phyloP scores from a whole-genome alignment of 2,888 invertebrate genomes.

The Drosophila differens region DNA sequence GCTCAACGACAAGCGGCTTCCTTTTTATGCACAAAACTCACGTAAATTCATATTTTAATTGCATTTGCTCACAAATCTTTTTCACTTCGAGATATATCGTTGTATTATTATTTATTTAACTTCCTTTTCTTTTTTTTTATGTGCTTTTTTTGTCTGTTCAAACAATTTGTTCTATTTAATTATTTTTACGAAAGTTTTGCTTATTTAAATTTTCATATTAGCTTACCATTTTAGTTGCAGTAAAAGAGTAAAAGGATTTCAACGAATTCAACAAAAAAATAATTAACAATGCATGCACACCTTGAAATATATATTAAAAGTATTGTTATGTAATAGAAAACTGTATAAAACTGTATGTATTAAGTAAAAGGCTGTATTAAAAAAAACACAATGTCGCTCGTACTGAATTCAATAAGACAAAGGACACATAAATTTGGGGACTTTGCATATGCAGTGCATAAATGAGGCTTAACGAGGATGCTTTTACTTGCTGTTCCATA shows the following conservation, averaged over 20 bases:
- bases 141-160: constrained; percentile 30
- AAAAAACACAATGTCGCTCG: not conserved
- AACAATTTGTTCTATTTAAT: constrained; percentile 24
- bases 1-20: constrained; percentile 42
- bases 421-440: constrained; percentile 50
- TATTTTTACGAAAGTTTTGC: constrained; percentile 33
- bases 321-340: not conserved
- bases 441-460: constrained; percentile 55
- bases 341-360: not conserved
- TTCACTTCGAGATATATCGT: constrained; percentile 23
- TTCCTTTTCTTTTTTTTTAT: constrained; percentile 23
- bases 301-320: not conserved
- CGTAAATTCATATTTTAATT: constrained; percentile 79
- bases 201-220: constrained; percentile 6
- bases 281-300: not conserved
- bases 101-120: not conserved
- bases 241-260: constrained; percentile 1
- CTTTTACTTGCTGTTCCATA: constrained; percentile 61
- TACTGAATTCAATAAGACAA: constrained; percentile 9
- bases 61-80: constrained; percentile 58
- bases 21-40: constrained; percentile 48
- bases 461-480: constrained; percentile 48
- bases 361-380: not conserved
- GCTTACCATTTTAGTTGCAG: constrained; percentile 2
- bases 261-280: not conserved